Conservation (phyloP, 2,797 vertebrate species). For the Vireo griseus region DNA sequence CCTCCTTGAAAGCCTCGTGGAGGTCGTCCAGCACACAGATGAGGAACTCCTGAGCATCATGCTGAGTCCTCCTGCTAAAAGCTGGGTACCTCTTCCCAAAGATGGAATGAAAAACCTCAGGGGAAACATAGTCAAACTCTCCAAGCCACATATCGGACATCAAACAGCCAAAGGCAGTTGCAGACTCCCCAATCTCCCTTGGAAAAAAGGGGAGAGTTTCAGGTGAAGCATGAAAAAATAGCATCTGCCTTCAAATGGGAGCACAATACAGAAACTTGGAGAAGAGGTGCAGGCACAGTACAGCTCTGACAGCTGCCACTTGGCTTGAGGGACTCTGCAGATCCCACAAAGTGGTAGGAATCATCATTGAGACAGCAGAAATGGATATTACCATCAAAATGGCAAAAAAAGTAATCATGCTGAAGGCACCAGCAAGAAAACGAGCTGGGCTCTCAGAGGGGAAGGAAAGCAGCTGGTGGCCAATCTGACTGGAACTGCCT, state of each 20-base stretch:
- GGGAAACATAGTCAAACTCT: slow-evolving; percentile 72
- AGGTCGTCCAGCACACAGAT: slow-evolving; percentile 83
- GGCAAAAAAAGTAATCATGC: not conserved
- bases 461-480: not conserved
- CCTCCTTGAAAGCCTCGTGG: slow-evolving; percentile 82
- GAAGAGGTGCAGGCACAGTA: not conserved
- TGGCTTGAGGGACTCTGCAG: not conserved
- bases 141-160: slow-evolving; percentile 84
- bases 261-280: not conserved
- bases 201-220: not conserved
- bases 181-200: slow-evolving; percentile 67
- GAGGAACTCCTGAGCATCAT: slow-evolving; percentile 87
- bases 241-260: not conserved
- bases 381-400: not conserved
- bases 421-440: not conserved
- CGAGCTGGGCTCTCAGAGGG: not conserved
- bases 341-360: not conserved
- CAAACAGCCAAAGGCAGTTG: slow-evolving; percentile 75
- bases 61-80: slow-evolving; percentile 79
- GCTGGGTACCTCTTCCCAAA: slow-evolving; percentile 74
- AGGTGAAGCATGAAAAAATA: not conserved
- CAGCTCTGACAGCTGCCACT: not conserved
- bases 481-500: not conserved
- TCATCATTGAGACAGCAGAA: fast-evolving
- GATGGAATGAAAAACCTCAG: slow-evolving; percentile 68